Evolutionary conservation across 1,140 invertebrate species (phyloP).

Genomic region (Drosophila subpulchrella): DNA sequence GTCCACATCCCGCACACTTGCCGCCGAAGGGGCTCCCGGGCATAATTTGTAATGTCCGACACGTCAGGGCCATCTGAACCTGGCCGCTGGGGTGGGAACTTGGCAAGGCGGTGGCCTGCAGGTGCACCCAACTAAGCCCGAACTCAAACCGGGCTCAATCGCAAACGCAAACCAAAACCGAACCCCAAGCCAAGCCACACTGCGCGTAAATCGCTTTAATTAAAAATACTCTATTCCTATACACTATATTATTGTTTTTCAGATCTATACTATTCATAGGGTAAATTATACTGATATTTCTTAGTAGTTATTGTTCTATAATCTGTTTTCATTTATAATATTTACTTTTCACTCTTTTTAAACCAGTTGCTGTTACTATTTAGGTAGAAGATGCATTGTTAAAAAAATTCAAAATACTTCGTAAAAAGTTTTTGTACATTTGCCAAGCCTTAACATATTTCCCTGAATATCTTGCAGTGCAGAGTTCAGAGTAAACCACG

Average conservation of each 20-base stretch:
- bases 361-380: too few species aligned
- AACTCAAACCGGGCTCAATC: constrained; percentile 1
- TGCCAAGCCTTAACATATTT: too few species aligned
- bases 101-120: constrained; percentile 29
- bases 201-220: not conserved
- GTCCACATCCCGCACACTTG: constrained; percentile 15
- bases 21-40: constrained; percentile 57
- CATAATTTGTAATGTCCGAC: constrained; percentile 82
- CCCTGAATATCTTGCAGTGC: constrained; percentile 6
- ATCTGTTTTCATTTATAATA: too few species aligned
- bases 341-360: too few species aligned
- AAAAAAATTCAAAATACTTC: too few species aligned
- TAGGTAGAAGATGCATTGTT: too few species aligned
- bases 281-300: too few species aligned
- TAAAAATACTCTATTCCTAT: not conserved
- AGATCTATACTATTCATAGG: not conserved
- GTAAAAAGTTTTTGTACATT: too few species aligned
- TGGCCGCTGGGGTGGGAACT: not conserved
- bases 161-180: constrained; percentile 7
- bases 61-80: constrained; percentile 52
- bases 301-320: too few species aligned
- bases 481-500: constrained; percentile 32
- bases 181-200: constrained; percentile 15
- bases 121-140: constrained; percentile 44
- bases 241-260: not conserved